Base-by-base conservation (phyloP, 2,797 vertebrate genomes). In the Mormyrus proboscirostris region DNA sequence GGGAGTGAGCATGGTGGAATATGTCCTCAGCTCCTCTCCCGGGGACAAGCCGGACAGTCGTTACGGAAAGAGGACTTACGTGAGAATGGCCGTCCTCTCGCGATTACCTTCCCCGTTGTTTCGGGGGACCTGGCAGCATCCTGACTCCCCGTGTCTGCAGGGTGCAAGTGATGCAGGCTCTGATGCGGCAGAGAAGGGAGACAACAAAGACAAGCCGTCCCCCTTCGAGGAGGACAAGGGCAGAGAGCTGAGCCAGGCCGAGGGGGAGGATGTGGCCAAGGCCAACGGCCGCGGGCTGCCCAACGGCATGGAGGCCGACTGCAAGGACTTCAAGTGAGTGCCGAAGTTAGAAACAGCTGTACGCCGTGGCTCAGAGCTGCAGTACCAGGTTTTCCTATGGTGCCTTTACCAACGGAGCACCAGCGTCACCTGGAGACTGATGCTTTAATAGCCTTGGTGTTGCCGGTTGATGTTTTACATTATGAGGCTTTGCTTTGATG, bases 1-100 rank as follows among this genome's bases (percentile, higher is more conserved):
- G 62, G 98, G 98, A 84, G 98, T 99, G 94, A 99, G 98, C 97
- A 99, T 99, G 98, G 98, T 99, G 95, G 98, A 99, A 95, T 99
- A 99, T 91, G 98, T 99, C 90, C 95, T 99, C 93, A 99, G 98
- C 96, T 99, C 98, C 84, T 99, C 98, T 91, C 98, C 98, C 83
- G 98, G 98, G 87, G 98, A 99, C 95, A 99, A 99, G 97, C 96
- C 99, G 96, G 98, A 99, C 89, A 95, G 96, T 89, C 97, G 97
- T 92, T 99, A 99, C 96, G 97, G 98, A 94, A 99, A 99, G 69
- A 98, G 98, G 92, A 96, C 97, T 94, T 99, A 98, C 94, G 98
- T 99, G 95, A 97, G 98, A 97, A 95, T 90, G 41, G 4, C 3
- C 4, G 44, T 5, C 44, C 19, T 9, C 5, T 7, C 4, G 8